Evolutionary conservation across 2,797 vertebrate genomes (phyloP).

Genomic region (Sebastes paucispinis): DNA sequence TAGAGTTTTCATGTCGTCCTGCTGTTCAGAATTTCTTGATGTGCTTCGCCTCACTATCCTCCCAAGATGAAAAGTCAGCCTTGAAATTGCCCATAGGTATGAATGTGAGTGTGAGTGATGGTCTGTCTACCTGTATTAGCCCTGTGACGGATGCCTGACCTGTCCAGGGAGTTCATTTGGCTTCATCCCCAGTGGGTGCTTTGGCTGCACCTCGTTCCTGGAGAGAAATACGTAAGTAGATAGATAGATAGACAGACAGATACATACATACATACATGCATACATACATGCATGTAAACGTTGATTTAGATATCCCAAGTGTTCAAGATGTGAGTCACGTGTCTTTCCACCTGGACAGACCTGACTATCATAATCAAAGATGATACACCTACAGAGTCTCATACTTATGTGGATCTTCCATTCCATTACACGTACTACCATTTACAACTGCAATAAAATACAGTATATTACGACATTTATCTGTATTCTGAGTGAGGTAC

Average conservation of each 20-base stretch:
- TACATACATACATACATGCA: no score
- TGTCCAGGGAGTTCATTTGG: slow-evolving; percentile 1
- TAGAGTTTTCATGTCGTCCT: slow-evolving; percentile 2
- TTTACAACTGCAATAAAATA: no score
- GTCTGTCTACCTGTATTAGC: slow-evolving; percentile 21
- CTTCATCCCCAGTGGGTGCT: background rate
- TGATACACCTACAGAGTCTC: no score
- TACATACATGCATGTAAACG: background rate
- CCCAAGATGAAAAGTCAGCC: slow-evolving; percentile 23
- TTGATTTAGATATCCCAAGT: slow-evolving; percentile 41
- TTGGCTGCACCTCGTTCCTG: background rate
- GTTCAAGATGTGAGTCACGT: no score
- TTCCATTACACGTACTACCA: no score
- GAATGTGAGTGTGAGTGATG: slow-evolving; percentile 14
- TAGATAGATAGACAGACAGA: background rate
- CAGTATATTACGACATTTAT: no score
- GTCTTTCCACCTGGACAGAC: no score
- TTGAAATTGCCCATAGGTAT: slow-evolving; percentile 23
- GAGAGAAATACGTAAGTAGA: background rate
- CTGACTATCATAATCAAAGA: no score
- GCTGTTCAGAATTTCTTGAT: background rate
- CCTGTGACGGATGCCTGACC: slow-evolving; percentile 1
- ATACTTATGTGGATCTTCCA: no score
- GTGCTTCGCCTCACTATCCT: background rate
- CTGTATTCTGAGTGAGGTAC: no score